A percentile compares a stretch with the other conserved stretches of the same genome.
phyloP scores from a whole-genome alignment of 1,140 invertebrate genomes.

The Trypoxylus dichotomus region DNA sequence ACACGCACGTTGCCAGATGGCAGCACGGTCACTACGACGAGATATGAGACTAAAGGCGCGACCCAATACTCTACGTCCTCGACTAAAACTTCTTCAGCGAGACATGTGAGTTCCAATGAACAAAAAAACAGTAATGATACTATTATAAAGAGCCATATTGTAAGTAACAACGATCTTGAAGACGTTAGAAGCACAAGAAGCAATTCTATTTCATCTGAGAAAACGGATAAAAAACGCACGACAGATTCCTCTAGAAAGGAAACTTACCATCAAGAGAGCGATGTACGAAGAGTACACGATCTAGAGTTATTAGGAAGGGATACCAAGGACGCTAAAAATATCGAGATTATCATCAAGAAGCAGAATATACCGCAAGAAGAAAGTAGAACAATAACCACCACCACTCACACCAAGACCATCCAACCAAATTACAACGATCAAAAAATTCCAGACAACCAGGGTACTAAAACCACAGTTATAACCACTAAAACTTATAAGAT shows the following conservation, averaged over 20 bases:
- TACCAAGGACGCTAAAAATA: not conserved
- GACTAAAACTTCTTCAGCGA: not conserved
- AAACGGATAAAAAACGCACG: too few species aligned
- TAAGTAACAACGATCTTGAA: not conserved
- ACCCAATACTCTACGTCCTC: not conserved
- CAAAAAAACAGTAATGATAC: not conserved
- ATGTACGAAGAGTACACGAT: not conserved
- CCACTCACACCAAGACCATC: not conserved
- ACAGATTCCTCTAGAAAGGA: not conserved
- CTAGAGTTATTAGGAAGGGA: slow-evolving; percentile 6
- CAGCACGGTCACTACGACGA: slow-evolving; percentile 64
- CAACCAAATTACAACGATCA: not conserved
- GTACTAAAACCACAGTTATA: not conserved
- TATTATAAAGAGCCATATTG: not conserved
- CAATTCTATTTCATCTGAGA: not conserved
- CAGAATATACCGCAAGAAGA: not conserved
- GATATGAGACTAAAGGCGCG: slow-evolving; percentile 60
- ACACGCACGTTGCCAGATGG: slow-evolving; percentile 66
- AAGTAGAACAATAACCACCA: not conserved
- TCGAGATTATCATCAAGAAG: not conserved
- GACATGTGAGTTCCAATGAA: not conserved
- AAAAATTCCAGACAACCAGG: not conserved
- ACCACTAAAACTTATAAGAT: not conserved
- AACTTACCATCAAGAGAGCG: not conserved
- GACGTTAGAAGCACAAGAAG: not conserved